phyloP scores from a whole-genome alignment of 2,797 vertebrate genomes.

The Rousettus madagascariensis region DNA sequence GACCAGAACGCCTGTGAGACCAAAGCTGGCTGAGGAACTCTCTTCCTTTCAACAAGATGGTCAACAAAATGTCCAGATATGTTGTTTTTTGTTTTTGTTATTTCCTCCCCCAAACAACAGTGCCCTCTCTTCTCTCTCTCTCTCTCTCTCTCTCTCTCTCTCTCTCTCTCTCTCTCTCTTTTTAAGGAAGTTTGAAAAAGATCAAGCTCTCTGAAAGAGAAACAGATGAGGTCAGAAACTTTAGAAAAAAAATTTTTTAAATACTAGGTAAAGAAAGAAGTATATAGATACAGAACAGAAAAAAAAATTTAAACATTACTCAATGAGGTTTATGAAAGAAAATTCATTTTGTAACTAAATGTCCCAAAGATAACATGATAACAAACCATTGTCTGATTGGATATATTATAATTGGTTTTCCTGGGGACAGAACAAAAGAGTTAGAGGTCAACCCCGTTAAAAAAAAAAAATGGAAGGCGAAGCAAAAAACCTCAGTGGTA shows the following conservation, averaged over 20 bases:
- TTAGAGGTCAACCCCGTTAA: not conserved
- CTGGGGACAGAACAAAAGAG: not conserved
- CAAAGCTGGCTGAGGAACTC: not conserved
- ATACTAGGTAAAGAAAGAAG: not conserved
- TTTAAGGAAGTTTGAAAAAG: not conserved
- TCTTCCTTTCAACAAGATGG: not conserved
- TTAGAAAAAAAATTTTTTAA: not conserved
- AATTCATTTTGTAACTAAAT: not conserved
- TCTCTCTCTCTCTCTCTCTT: not conserved
- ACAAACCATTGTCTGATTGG: not conserved
- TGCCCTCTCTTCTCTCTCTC: no score
- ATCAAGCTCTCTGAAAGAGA: not conserved
- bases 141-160: no score
- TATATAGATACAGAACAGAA: not conserved
- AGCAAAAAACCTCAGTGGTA: not conserved
- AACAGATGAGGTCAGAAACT: not conserved
- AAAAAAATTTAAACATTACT: constrained; percentile 19
- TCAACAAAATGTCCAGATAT: not conserved
- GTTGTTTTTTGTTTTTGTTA: not conserved
- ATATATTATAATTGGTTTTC: not conserved
- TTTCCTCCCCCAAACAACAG: not conserved
- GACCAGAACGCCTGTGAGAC: not conserved
- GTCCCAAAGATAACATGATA: not conserved
- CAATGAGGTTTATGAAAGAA: not conserved
- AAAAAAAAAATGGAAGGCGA: not conserved